Conservation (phyloP, 2,888 invertebrate genomes). For the Smittia aterrima region DNA sequence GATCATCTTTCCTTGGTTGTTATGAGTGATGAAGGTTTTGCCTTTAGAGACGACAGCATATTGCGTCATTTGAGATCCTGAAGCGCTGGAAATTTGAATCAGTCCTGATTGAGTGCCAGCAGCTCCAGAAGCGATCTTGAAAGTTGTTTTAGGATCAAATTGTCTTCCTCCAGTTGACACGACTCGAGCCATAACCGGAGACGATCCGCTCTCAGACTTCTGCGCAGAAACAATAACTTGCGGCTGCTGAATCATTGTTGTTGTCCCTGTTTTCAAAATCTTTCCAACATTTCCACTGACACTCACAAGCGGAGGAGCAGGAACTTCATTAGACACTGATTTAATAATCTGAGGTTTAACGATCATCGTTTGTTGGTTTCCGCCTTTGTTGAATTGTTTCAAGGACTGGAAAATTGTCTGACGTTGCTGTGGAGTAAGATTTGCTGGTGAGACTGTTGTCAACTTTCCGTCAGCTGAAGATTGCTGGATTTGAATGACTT, state of each 20-base stretch:
- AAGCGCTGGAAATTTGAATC: slow-evolving; percentile 55
- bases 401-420: slow-evolving; percentile 51
- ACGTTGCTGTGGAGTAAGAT: slow-evolving; percentile 51
- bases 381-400: slow-evolving; percentile 46
- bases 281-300: slow-evolving; percentile 26
- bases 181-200: slow-evolving; percentile 68
- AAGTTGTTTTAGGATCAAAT: slow-evolving; percentile 53
- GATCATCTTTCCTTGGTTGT: slow-evolving; percentile 47
- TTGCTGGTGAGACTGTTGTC: slow-evolving; percentile 49
- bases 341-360: slow-evolving; percentile 31
- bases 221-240: slow-evolving; percentile 5
- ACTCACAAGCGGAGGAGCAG: slow-evolving; percentile 19
- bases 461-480: slow-evolving; percentile 45
- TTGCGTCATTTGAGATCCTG: slow-evolving; percentile 53
- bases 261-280: slow-evolving; percentile 14
- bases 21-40: slow-evolving; percentile 53
- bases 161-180: slow-evolving; percentile 61
- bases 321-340: not conserved
- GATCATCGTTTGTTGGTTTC: slow-evolving; percentile 24
- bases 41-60: slow-evolving; percentile 57
- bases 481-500: slow-evolving; percentile 46
- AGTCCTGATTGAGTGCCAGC: slow-evolving; percentile 54
- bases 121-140: slow-evolving; percentile 55
- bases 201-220: slow-evolving; percentile 27
- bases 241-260: slow-evolving; percentile 3